Evolutionary conservation across 2,888 invertebrate species (phyloP).

Genomic region (Rhodophaea formosa): DNA sequence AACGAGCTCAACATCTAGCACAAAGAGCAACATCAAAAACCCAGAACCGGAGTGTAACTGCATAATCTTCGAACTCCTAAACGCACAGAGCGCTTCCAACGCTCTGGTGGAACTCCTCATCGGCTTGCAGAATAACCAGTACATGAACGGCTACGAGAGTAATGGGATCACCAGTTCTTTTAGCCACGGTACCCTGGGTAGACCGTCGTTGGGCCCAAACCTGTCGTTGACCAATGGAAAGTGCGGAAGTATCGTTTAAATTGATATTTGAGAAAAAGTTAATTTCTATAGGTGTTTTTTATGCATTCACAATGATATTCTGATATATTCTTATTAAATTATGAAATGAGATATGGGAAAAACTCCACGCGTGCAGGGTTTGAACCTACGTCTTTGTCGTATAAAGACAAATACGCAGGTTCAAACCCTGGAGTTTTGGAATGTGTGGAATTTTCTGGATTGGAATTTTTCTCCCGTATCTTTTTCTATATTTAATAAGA

Average conservation of each 20-base stretch:
- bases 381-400: too few species aligned
- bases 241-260: conserved; percentile 71
- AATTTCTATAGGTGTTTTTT: too few species aligned
- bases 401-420: too few species aligned
- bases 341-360: too few species aligned
- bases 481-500: too few species aligned
- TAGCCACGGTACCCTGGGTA: conserved; percentile 54
- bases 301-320: too few species aligned
- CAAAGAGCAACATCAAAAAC: conserved; percentile 51
- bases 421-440: too few species aligned
- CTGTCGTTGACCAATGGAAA: conserved; percentile 70
- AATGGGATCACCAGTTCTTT: conserved; percentile 36
- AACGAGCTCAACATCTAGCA: conserved; percentile 52
- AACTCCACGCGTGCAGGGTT: too few species aligned
- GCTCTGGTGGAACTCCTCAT: conserved; percentile 71
- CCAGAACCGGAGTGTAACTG: conserved; percentile 75
- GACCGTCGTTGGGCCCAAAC: conserved; percentile 56
- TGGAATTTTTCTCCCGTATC: too few species aligned
- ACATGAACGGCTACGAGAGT: conserved; percentile 66
- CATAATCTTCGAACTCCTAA: conserved; percentile 67
- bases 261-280: neutral
- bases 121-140: conserved; percentile 72
- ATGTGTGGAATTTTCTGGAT: too few species aligned
- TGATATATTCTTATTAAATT: too few species aligned
- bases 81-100: conserved; percentile 70